These are phyloP conservation scores for Rafetus swinhoei DNA, from an alignment of 2,113 vertebrate genomes.

Conservation along the genomic window DNA sequence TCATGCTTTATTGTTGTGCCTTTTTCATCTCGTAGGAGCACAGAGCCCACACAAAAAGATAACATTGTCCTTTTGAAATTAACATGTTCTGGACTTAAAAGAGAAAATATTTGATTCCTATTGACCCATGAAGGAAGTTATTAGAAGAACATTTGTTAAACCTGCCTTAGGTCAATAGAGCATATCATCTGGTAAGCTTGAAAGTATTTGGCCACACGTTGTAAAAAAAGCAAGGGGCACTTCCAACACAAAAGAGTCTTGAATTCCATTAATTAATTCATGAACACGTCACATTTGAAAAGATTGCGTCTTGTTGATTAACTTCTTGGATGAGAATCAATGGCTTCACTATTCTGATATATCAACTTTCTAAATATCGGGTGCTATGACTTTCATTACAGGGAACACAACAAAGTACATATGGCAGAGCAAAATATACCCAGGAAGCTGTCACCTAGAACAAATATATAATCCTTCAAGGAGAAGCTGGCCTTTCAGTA, in stretches of 20 bases:
- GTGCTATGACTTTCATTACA: slow-evolving; percentile 4
- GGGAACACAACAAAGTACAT: not conserved
- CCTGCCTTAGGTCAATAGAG: slow-evolving; percentile 14
- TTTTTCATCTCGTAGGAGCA: not conserved
- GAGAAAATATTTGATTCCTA: slow-evolving; percentile 22
- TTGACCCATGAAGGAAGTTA: slow-evolving; percentile 29
- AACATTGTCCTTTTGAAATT: slow-evolving; percentile 28
- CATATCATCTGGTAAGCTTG: not conserved
- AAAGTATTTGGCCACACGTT: slow-evolving; percentile 7
- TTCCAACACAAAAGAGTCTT: slow-evolving; percentile 19
- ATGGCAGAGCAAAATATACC: not conserved
- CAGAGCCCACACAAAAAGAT: not conserved
- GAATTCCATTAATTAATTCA: slow-evolving; percentile 51
- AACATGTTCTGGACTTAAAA: slow-evolving; percentile 23
- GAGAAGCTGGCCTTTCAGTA: not conserved
- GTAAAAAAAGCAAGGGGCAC: slow-evolving; percentile 1
- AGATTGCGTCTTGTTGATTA: slow-evolving; percentile 17
- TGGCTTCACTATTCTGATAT: not conserved
- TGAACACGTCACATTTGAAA: slow-evolving; percentile 5
- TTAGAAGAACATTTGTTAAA: slow-evolving; percentile 16
- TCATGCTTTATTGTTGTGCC: not conserved
- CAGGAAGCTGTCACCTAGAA: slow-evolving; percentile 6
- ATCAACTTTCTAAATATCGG: slow-evolving; percentile 43
- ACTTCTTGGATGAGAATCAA: slow-evolving; percentile 55
- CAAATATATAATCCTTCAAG: not conserved